Evolutionary conservation across 2,113 vertebrate species (phyloP).

Genomic region (Podarcis raffonei): DNA sequence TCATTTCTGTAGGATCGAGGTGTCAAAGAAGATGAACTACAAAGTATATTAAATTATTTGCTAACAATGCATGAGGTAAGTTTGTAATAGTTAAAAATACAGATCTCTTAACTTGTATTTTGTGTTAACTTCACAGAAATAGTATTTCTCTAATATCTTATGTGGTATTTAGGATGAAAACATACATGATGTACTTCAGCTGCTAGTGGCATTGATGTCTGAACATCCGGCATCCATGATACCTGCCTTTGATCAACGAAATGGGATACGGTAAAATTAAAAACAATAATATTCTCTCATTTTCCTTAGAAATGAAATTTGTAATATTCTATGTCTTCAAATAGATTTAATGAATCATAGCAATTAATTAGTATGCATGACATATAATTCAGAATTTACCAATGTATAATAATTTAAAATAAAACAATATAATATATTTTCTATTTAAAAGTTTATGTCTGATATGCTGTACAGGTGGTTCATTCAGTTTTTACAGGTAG

Average conservation of each 20-base stretch:
- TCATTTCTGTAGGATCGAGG: conserved; percentile 86
- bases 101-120: not conserved
- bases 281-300: conserved; percentile 1
- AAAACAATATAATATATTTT: not conserved
- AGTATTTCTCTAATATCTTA: conserved; percentile 50
- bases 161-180: conserved; percentile 90
- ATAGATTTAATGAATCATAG: not conserved
- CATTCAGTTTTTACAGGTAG: not conserved
- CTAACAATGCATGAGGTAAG: conserved; percentile 98
- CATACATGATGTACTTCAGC: conserved; percentile 95
- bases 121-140: conserved; percentile 30
- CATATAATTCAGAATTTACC: not conserved
- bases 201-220: conserved; percentile 97
- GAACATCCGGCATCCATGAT: conserved; percentile 98
- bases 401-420: not conserved
- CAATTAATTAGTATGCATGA: no score
- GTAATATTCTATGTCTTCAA: not conserved
- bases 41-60: conserved; percentile 96
- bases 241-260: conserved; percentile 96
- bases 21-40: conserved; percentile 97
- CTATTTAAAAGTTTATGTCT: not conserved
- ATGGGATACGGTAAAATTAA: conserved; percentile 91
- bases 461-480: not conserved
- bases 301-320: not conserved
- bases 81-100: conserved; percentile 39